Conservation (phyloP, 2,797 vertebrate genomes). For the Arnoldichthys spilopterus region DNA sequence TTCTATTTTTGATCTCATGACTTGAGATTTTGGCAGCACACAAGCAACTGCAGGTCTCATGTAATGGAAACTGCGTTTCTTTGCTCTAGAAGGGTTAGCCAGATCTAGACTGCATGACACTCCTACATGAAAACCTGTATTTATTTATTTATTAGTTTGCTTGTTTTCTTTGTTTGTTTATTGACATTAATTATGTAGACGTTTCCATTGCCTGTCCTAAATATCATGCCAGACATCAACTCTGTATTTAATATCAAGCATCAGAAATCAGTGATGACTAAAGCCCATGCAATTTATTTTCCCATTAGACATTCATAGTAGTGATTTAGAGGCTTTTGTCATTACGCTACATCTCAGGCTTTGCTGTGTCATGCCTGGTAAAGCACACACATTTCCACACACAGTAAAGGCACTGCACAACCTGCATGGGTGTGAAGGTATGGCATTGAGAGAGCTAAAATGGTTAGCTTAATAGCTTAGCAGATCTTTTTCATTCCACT, state of each 20-base stretch:
- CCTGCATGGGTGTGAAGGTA: background rate
- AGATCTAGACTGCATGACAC: background rate
- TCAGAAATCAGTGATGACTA: background rate
- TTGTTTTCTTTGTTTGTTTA: background rate
- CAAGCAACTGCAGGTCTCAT: background rate
- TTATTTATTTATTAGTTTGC: background rate
- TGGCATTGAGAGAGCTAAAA: background rate
- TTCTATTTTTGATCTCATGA: background rate
- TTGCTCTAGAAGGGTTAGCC: background rate
- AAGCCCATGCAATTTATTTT: background rate
- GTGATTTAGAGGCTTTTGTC: background rate
- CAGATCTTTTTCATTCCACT: background rate
- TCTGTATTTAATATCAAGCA: background rate
- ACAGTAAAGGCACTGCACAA: background rate
- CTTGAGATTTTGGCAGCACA: background rate
- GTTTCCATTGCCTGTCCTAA: too few relatives aligned
- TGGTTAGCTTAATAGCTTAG: background rate
- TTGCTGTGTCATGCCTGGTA: background rate
- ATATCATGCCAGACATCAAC: background rate
- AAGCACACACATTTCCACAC: background rate
- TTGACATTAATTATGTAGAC: background rate
- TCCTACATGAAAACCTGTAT: background rate
- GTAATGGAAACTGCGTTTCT: conserved; percentile 4
- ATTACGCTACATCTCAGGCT: background rate
- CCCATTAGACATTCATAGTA: background rate